Percentiles rank a stretch among this genome's conserved stretches.
These are phyloP conservation scores for Drosophila pseudotakahashii DNA, from an alignment of 2,888 invertebrate species.

Conservation along the genomic window DNA sequence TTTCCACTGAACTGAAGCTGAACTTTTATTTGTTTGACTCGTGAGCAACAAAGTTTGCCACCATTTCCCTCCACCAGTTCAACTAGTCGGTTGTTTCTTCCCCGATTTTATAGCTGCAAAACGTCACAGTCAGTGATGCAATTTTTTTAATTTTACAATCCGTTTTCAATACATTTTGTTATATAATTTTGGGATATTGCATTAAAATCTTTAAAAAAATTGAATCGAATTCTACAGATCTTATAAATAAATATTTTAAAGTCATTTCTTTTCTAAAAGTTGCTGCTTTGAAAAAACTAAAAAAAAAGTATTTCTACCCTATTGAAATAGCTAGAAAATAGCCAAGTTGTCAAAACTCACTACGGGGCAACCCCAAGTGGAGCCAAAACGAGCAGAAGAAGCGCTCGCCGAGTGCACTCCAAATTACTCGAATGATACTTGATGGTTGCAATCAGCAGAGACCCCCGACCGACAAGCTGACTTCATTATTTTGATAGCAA, in stretches of 20 bases:
- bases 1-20: constrained; percentile 56
- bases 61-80: constrained; percentile 26
- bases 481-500: constrained; percentile 80
- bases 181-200: no score
- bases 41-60: constrained; percentile 59
- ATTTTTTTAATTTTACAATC: not conserved
- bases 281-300: not conserved
- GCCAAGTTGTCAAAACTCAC: not conserved
- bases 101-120: constrained; percentile 66
- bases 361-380: constrained; percentile 21
- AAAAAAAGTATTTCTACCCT: no score
- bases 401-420: constrained; percentile 61
- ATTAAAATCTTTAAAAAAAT: no score
- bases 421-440: constrained; percentile 80
- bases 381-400: constrained; percentile 41
- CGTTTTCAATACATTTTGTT: no score
- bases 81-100: constrained; percentile 23
- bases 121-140: constrained; percentile 37
- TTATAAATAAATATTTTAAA: no score
- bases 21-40: constrained; percentile 76
- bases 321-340: not conserved
- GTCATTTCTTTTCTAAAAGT: no score
- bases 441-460: constrained; percentile 74
- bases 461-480: constrained; percentile 31
- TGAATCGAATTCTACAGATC: no score